Evolutionary conservation across 2,888 invertebrate species (phyloP).

Genomic region (Tenthredo scrophulariae): DNA sequence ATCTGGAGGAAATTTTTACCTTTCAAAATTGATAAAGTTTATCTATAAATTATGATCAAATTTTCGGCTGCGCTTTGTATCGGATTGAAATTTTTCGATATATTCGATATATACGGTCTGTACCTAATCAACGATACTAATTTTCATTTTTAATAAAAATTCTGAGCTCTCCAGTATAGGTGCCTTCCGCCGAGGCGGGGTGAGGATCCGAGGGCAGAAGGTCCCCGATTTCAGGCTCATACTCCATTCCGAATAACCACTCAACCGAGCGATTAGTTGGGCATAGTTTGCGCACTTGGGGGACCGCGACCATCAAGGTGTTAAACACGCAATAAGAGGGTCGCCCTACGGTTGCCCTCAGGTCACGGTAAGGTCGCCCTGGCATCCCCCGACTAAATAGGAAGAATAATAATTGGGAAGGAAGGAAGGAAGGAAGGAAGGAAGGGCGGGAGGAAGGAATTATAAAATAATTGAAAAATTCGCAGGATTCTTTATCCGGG

Average conservation of each 20-base stretch:
- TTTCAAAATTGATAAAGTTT: background rate
- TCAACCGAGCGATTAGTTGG: conserved; percentile 38
- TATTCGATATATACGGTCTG: too few species aligned
- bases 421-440: background rate
- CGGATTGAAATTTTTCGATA: too few species aligned
- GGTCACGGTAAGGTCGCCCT: conserved; percentile 16
- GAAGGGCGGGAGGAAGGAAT: background rate
- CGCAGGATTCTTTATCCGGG: background rate
- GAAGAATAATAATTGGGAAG: background rate
- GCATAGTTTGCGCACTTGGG: conserved; percentile 45
- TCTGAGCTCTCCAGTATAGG: background rate
- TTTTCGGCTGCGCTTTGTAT: too few species aligned
- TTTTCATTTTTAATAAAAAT: background rate
- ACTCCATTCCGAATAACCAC: conserved; percentile 38
- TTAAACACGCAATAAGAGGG: conserved; percentile 48
- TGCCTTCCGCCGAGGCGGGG: background rate
- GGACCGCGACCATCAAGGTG: conserved; percentile 33
- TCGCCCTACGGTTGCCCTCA: conserved; percentile 25
- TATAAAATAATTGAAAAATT: background rate
- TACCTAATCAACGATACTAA: background rate
- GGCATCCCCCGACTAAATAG: background rate
- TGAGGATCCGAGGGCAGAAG: background rate
- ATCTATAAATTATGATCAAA: too few species aligned
- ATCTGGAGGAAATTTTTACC: background rate
- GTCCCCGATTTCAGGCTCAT: conserved; percentile 10